Evolutionary conservation across 2,113 vertebrate genomes (phyloP).

Genomic region (Actinemys pallida): DNA sequence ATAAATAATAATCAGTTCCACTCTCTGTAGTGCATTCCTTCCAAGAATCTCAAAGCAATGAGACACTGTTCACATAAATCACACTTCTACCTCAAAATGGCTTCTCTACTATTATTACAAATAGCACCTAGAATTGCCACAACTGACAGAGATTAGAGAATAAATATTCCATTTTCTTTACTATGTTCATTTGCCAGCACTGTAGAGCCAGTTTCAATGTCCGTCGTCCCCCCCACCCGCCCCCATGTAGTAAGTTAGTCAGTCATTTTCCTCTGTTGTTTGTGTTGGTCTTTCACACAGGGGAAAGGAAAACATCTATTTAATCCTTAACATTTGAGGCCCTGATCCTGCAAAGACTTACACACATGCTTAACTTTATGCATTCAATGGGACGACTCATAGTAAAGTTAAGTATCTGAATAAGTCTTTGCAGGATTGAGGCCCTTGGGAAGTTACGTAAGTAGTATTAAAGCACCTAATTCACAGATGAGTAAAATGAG

Average conservation of each 20-base stretch:
- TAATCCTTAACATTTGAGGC: background rate
- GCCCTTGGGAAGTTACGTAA: background rate
- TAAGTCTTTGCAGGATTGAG: background rate
- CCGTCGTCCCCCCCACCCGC: background rate
- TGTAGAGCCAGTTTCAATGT: constrained; percentile 51
- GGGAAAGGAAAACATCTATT: background rate
- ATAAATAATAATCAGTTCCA: background rate
- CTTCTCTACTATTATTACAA: background rate
- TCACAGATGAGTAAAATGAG: background rate
- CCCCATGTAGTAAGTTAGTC: background rate
- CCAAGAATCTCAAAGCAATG: background rate
- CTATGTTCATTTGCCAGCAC: background rate
- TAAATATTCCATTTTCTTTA: background rate
- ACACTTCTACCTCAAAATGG: background rate
- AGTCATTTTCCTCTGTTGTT: background rate
- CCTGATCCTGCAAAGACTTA: background rate
- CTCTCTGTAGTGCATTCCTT: background rate
- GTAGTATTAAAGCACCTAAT: background rate
- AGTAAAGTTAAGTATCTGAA: background rate
- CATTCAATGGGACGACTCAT: background rate
- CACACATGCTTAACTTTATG: background rate
- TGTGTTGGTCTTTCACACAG: background rate
- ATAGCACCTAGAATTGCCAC: accelerated
- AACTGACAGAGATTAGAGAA: background rate
- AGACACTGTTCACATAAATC: background rate